Evolutionary conservation across 2,888 invertebrate genomes (phyloP), one percentile per base, ranked within the genome.

Genomic region (Scaptomyza cyrtandrae): DNA sequence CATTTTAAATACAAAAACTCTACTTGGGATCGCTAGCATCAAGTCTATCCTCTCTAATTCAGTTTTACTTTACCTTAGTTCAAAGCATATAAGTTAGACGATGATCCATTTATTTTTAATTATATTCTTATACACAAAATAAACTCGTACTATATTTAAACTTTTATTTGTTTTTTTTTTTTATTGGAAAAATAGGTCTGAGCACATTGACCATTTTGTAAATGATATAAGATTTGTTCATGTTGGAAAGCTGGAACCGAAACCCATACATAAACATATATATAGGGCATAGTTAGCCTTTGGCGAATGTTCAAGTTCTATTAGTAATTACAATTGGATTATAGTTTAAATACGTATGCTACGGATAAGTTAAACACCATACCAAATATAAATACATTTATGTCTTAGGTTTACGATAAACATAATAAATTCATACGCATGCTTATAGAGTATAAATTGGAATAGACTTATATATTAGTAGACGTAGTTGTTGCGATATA

Each of bases 371-470:
- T 50, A 29, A 56, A 62, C 37, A 60, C 39, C 37, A 59, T 53
- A 65, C 45, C 50, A 60, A 65, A 66, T 41, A 56, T 56, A 58
- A 54, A 67, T 44, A 53, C 31, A 56, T 41, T 45, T 72, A 37
- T 50, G 59, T 60, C 14, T 56, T 65, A 50, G 65, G 29, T 49
- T 55, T 52, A 19, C 57, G 45, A 41, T 53, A 31, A 54, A 14
- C 45, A 57, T 56, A 39, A 49, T 50, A 78, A 81, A 78, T 58
- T 75, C 82, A 71, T 62, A 58, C 46, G 50, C 75, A 59, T 61
- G 45, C 41, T 61, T 56, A 61, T 14, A 43, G 16, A 31, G 13
- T 50, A 11, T 11, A 60, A 52, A 19, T 64, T 53, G 71, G 57
- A 71, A 68, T 72, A 45, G 9, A 56, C 66, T 64, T 56, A 52